Conservation (phyloP, 2,113 vertebrate species). For the Pygoscelis adeliae region DNA sequence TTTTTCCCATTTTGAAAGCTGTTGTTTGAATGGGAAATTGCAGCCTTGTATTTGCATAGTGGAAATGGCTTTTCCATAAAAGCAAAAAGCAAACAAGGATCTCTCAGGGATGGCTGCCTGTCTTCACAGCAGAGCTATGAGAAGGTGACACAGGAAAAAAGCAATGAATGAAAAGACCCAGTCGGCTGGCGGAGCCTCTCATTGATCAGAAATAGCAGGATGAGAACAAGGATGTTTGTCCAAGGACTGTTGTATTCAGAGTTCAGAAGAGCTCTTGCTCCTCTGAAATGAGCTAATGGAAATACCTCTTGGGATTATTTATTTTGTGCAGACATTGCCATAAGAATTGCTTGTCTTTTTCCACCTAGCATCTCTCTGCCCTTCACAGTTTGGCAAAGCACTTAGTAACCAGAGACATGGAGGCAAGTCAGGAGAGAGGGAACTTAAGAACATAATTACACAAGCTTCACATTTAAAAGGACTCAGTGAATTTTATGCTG, state of each 20-base stretch:
- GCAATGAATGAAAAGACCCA: background rate
- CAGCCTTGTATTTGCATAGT: background rate
- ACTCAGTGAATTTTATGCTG: background rate
- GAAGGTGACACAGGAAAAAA: background rate
- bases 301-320: background rate
- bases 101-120: background rate
- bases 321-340: background rate
- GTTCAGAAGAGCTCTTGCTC: background rate
- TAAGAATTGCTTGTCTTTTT: background rate
- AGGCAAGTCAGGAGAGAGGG: background rate
- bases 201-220: background rate
- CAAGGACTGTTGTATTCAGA: background rate
- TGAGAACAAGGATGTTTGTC: background rate
- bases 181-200: background rate
- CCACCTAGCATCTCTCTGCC: background rate
- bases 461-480: background rate
- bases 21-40: background rate
- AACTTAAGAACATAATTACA: background rate
- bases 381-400: background rate
- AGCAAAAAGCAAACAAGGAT: background rate
- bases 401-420: background rate
- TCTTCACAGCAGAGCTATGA: background rate
- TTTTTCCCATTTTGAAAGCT: background rate
- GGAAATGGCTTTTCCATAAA: slow-evolving; percentile 4
- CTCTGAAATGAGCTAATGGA: background rate